Base-by-base conservation (phyloP, 1,140 invertebrate species). In the Drosophila funebris region DNA sequence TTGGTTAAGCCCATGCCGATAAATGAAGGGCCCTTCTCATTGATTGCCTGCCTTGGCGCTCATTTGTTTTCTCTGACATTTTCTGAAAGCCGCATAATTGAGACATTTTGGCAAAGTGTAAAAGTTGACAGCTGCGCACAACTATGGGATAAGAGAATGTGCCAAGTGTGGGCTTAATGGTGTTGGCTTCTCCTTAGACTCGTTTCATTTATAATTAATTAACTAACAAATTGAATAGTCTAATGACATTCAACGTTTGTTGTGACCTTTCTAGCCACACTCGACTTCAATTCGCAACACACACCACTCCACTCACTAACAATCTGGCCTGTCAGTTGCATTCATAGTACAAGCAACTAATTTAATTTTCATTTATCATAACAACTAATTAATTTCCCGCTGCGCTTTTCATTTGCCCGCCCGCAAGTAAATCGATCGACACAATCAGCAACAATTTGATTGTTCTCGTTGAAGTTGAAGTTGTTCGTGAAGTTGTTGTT, bases 281-380 rank as follows among this genome's bases (percentile, higher is more conserved):
- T 27, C 29, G 6, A 52, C 9, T 52, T 33, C 48, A 52, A 36
- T 54, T 46, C 16, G 53, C 16, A 1, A 41, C 16, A 29, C 11
- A 16, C 46, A 13, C 6, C 18, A 54, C 39, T 22, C 18, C 22
- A 62, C 67, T 70, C 41, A 53, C 56, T 27, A 50, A 39, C 50
- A 56, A 50, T 31, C 44, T 5, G 24, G 20, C 37, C 57, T 62
- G 71, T 68, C 66, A 73, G 39, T 57, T 62, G 69, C 62, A 73
- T 57, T 73, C 46, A 57, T 56, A 75, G 70, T 81, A 67, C 63
- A 67, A 82, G 82, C 78, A 67, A 85, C 82, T 85, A 87, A 85
- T 85, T 87, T 77, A 87, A 82, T 87, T 81, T 85, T 87, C 82
- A 85, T 85, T 81, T 82, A 87, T 82, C 82, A 87, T 56, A 72